Evolutionary conservation across 2,797 vertebrate species (phyloP).

Genomic region (Myripristis jacobus): DNA sequence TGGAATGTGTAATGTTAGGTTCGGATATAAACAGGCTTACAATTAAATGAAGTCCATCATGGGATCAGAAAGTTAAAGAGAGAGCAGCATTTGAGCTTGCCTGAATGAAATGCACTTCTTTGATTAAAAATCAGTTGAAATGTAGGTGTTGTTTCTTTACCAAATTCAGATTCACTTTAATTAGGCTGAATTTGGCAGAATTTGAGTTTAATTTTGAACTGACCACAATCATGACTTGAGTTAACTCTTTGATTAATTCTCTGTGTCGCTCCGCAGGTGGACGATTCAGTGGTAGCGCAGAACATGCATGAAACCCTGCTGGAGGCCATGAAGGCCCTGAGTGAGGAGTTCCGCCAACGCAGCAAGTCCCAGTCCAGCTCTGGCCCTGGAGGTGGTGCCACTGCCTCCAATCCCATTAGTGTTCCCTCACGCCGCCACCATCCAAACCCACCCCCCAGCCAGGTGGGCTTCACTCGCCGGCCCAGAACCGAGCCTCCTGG

Average conservation of each 20-base stretch:
- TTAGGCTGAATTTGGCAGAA: not conserved
- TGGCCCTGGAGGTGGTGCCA: slow-evolving; percentile 81
- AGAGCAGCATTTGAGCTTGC: not conserved
- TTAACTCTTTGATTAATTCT: not conserved
- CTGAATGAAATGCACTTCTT: not conserved
- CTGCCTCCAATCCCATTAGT: slow-evolving; percentile 87
- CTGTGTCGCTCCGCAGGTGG: slow-evolving; percentile 69
- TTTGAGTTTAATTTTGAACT: too few relatives aligned
- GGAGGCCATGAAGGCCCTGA: slow-evolving; percentile 90
- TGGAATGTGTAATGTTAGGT: too few relatives aligned
- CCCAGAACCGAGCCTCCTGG: slow-evolving; percentile 82
- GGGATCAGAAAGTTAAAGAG: not conserved
- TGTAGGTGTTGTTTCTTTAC: accelerated
- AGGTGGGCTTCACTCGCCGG: slow-evolving; percentile 84
- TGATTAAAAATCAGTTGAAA: not conserved
- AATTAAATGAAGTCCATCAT: not conserved
- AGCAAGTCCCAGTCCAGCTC: slow-evolving; percentile 86
- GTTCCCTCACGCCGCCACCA: slow-evolving; percentile 86
- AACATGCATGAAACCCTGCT: slow-evolving; percentile 92
- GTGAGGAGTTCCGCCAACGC: slow-evolving; percentile 88
- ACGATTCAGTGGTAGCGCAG: slow-evolving; percentile 87
- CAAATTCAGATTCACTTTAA: too few relatives aligned
- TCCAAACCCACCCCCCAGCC: slow-evolving; percentile 84
- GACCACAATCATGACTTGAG: not conserved
- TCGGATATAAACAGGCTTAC: too few relatives aligned